Percentiles rank a stretch among this genome's conserved stretches.
phyloP scores from a whole-genome alignment of 2,888 invertebrate species.

The Drosophila mulleri region DNA sequence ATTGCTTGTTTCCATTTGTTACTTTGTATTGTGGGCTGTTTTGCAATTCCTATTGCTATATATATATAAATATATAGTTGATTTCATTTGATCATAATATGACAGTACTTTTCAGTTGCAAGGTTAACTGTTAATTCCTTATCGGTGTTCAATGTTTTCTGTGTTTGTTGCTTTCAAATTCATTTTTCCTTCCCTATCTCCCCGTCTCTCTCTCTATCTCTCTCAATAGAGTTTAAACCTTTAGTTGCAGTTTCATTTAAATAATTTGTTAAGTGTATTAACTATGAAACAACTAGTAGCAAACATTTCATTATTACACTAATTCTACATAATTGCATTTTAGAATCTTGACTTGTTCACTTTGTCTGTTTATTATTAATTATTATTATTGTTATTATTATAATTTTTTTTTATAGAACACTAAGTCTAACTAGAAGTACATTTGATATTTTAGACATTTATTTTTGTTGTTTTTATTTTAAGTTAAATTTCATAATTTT shows the following conservation, averaged over 20 bases:
- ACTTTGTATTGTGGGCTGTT: conserved; percentile 68
- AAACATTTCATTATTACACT: conserved; percentile 65
- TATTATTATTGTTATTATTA: not conserved
- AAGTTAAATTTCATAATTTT: conserved; percentile 24
- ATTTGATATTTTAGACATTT: conserved; percentile 74
- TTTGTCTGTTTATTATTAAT: conserved; percentile 1
- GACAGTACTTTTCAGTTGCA: conserved; percentile 54
- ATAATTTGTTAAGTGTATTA: conserved; percentile 56
- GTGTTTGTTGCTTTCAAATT: conserved; percentile 38
- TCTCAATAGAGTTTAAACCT: conserved; percentile 41
- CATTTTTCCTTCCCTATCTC: not conserved
- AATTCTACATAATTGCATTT: conserved; percentile 67
- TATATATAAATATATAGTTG: conserved; percentile 47
- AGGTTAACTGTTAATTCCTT: conserved; percentile 58
- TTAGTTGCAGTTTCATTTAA: conserved; percentile 45
- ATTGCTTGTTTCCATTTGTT: conserved; percentile 53
- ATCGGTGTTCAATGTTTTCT: conserved; percentile 72
- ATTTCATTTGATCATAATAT: conserved; percentile 40
- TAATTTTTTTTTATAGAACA: conserved; percentile 34
- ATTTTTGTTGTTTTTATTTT: conserved; percentile 22
- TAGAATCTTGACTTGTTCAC: conserved; percentile 33
- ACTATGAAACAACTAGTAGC: conserved; percentile 75
- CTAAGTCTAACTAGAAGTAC: conserved; percentile 65
- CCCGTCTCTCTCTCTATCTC: not conserved
- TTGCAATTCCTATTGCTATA: conserved; percentile 41